Evolutionary conservation across 2,113 vertebrate genomes (phyloP).

Genomic region (Ictidomys tridecemlineatus): DNA sequence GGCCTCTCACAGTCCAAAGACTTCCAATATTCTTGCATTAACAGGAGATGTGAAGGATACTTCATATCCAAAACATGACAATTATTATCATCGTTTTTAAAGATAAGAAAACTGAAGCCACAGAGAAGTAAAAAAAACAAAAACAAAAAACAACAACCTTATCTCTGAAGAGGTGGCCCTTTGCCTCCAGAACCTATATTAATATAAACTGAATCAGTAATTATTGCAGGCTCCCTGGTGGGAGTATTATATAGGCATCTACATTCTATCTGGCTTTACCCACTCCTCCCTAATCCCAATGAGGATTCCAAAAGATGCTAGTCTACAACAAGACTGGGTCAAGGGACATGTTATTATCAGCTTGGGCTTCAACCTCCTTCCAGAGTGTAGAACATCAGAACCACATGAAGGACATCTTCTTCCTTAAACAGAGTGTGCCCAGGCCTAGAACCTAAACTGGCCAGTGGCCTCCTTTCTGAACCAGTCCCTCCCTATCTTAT

Average conservation of each 20-base stretch:
- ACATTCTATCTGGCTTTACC: background rate
- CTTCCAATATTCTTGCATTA: too few relatives aligned
- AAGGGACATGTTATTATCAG: background rate
- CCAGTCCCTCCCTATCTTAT: background rate
- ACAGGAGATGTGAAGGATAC: too few relatives aligned
- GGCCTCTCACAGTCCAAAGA: too few relatives aligned
- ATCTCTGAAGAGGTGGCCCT: background rate
- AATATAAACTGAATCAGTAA: background rate
- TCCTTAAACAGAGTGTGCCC: background rate
- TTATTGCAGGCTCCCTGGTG: background rate
- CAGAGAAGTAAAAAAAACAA: background rate
- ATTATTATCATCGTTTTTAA: constrained; percentile 34
- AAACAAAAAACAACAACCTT: background rate
- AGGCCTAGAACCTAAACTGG: background rate
- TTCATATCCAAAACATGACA: too few relatives aligned
- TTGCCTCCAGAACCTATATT: background rate
- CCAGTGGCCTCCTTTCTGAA: background rate
- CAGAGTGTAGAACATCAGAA: background rate
- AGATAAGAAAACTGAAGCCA: background rate
- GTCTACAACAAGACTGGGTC: background rate
- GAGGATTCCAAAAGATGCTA: background rate
- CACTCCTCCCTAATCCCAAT: background rate
- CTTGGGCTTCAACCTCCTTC: background rate
- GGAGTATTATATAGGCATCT: background rate
- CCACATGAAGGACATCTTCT: background rate